These are phyloP conservation scores for Parnassius glacialis DNA, from an alignment of 2,888 invertebrate species.

Conservation along the genomic window DNA sequence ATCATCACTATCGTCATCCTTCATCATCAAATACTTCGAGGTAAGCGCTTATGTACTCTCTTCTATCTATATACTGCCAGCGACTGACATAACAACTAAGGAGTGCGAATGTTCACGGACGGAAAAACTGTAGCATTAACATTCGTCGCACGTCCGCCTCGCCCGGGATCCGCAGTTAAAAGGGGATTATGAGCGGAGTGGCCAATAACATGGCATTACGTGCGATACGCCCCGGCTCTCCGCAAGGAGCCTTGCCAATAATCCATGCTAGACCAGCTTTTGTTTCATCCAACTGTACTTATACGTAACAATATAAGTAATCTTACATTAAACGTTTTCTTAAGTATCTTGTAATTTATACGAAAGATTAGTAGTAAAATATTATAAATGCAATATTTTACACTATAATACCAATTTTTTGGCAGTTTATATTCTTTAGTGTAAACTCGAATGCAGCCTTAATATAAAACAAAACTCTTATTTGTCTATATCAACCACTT, in stretches of 20 bases:
- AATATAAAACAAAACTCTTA: too few species aligned
- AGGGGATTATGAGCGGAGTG: conserved; percentile 75
- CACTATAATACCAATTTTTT: too few species aligned
- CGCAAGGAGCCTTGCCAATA: conserved; percentile 47
- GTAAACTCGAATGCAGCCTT: too few species aligned
- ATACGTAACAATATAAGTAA: conserved; percentile 1
- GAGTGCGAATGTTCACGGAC: conserved; percentile 66
- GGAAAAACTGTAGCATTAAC: conserved; percentile 52
- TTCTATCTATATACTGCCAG: conserved; percentile 35
- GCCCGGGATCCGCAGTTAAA: conserved; percentile 69
- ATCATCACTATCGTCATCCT: too few species aligned
- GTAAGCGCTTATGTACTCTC: conserved; percentile 7
- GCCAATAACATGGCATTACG: conserved; percentile 69
- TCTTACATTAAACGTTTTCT: conserved; percentile 3
- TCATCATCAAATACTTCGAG: neutral
- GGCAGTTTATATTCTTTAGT: too few species aligned
- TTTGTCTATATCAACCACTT: too few species aligned
- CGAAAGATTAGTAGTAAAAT: too few species aligned
- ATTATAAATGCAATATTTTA: too few species aligned
- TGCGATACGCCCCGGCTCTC: conserved; percentile 41
- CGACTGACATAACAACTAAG: conserved; percentile 48
- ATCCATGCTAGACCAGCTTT: conserved; percentile 54
- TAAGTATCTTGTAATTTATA: too few species aligned
- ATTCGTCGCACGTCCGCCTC: conserved; percentile 67
- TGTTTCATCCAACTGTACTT: conserved; percentile 36